phyloP scores from a whole-genome alignment of 2,797 vertebrate species.

The Anas capensis region DNA sequence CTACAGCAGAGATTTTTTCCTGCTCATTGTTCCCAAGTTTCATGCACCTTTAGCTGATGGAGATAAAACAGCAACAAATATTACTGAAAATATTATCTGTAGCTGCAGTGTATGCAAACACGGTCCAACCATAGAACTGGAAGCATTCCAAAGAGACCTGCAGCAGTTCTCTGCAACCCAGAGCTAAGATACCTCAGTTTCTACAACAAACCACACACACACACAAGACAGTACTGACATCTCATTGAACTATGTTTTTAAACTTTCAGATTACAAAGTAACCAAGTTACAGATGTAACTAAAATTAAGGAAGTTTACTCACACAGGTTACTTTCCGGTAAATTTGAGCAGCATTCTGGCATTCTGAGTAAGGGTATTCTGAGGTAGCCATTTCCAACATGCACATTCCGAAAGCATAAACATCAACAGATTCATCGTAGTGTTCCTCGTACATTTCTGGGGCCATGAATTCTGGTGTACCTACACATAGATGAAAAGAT shows the following conservation, averaged over 20 bases:
- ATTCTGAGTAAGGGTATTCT: constrained; percentile 98
- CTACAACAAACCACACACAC: accelerated
- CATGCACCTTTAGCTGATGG: neutral
- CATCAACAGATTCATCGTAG: constrained; percentile 96
- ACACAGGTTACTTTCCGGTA: constrained; percentile 99
- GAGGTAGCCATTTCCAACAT: constrained; percentile 99
- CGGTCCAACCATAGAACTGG: accelerated
- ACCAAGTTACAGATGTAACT: accelerated
- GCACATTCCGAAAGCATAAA: constrained; percentile 98
- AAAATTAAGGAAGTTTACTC: constrained; percentile 73
- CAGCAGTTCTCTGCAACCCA: neutral
- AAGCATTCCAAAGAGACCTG: neutral
- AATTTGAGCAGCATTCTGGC: constrained; percentile 98
- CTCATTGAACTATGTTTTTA: accelerated
- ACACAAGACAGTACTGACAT: accelerated
- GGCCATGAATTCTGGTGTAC: constrained; percentile 98
- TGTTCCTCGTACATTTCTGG: constrained; percentile 99
- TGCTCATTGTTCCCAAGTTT: neutral
- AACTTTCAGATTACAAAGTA: neutral
- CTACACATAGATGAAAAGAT: constrained; percentile 70
- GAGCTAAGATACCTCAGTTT: neutral
- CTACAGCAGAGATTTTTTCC: neutral
- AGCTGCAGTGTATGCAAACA: neutral
- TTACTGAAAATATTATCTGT: neutral
- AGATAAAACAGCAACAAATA: neutral